Conservation (phyloP, 2,888 invertebrate species). For the Tortrix viridana region DNA sequence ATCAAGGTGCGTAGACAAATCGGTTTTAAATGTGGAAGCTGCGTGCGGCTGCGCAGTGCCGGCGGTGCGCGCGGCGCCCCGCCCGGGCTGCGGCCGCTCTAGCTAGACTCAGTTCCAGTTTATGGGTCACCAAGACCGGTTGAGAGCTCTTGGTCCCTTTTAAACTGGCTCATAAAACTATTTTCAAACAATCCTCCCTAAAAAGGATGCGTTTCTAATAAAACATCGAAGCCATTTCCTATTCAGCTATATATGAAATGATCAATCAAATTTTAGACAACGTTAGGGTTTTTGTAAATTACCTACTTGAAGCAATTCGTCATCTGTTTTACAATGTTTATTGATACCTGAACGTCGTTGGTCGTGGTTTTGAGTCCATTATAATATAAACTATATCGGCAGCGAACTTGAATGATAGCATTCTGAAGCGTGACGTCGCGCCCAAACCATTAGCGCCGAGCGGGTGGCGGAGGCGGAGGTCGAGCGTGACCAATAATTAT, state of each 20-base stretch:
- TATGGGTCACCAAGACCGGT: slow-evolving; percentile 38
- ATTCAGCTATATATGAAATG: no score
- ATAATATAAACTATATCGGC: slow-evolving; percentile 48
- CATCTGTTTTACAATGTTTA: neutral
- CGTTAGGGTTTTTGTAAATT: no score
- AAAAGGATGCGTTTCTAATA: neutral
- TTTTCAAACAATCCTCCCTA: slow-evolving; percentile 2
- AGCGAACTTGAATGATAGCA: slow-evolving; percentile 61
- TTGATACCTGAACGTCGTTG: slow-evolving; percentile 36
- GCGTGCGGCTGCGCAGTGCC: slow-evolving; percentile 38
- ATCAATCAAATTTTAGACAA: no score
- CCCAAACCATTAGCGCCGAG: slow-evolving; percentile 21
- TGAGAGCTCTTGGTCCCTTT: slow-evolving; percentile 36
- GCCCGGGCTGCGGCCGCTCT: slow-evolving; percentile 9
- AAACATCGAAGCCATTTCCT: no score
- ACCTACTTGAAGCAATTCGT: neutral
- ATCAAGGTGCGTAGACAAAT: slow-evolving; percentile 33
- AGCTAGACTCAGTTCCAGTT: slow-evolving; percentile 33
- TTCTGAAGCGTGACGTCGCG: slow-evolving; percentile 42
- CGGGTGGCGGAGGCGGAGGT: slow-evolving; percentile 16
- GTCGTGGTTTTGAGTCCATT: neutral
- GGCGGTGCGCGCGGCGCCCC: slow-evolving; percentile 18
- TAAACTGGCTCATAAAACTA: slow-evolving; percentile 34
- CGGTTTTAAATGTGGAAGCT: slow-evolving; percentile 25
- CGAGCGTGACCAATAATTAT: slow-evolving; percentile 10